Evolutionary conservation across 2,797 vertebrate species (phyloP).

Genomic region (Peromyscus nudipes): DNA sequence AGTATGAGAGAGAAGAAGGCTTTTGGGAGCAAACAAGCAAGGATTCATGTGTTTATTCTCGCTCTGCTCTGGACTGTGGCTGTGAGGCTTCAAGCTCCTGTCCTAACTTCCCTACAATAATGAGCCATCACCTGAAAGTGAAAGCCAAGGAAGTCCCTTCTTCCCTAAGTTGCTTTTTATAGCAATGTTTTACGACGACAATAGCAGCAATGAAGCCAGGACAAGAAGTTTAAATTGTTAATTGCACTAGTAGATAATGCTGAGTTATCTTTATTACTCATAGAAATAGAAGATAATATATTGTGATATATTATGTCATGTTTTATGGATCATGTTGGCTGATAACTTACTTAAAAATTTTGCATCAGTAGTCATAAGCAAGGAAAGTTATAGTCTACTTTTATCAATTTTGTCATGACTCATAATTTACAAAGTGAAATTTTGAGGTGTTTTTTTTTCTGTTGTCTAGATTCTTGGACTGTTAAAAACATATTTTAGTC

Average conservation of each 20-base stretch:
- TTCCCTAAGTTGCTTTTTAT: neutral
- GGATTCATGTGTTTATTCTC: neutral
- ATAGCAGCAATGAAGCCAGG: neutral
- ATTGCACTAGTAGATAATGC: conserved; percentile 36
- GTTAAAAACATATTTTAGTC: neutral
- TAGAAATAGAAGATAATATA: conserved; percentile 21
- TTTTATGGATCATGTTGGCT: conserved; percentile 11
- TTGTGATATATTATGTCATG: neutral
- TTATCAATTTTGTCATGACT: conserved; percentile 24
- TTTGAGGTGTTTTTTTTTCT: neutral
- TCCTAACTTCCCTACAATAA: neutral
- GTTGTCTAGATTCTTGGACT: neutral
- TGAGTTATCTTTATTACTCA: conserved; percentile 42
- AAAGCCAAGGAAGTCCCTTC: neutral
- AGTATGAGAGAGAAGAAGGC: neutral
- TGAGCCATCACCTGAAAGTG: neutral
- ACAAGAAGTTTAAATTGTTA: neutral
- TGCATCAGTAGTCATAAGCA: conserved; percentile 5
- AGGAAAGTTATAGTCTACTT: neutral
- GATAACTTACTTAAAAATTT: conserved; percentile 58
- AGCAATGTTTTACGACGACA: neutral
- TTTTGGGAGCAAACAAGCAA: neutral
- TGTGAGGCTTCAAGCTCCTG: neutral
- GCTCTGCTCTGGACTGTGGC: neutral
- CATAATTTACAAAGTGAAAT: conserved; percentile 23